Evolutionary conservation across 2,113 vertebrate genomes (phyloP).

Genomic region (Chinchilla lanigera): DNA sequence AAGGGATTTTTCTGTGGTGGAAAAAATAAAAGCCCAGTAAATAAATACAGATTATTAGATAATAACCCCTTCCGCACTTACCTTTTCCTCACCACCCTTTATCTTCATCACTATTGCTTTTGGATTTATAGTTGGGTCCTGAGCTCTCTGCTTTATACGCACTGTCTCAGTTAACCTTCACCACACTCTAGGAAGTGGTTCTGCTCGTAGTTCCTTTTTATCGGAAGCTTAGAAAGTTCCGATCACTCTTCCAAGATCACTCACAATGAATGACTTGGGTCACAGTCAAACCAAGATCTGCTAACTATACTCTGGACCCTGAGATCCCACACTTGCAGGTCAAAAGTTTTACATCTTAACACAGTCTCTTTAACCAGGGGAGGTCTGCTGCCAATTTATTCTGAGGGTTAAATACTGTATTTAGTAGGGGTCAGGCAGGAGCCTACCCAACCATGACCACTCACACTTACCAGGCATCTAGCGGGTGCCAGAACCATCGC

Average conservation of each 20-base stretch:
- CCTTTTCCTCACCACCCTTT: not conserved
- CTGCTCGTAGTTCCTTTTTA: not conserved
- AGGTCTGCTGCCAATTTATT: not conserved
- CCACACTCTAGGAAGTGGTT: not conserved
- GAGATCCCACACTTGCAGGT: fast-evolving
- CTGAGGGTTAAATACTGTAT: not conserved
- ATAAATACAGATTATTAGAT: conserved; percentile 16
- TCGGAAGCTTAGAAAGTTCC: not conserved
- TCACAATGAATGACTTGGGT: not conserved
- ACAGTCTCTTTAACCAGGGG: not conserved
- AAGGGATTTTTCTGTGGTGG: not conserved
- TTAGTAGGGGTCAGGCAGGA: not conserved
- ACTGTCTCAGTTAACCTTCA: not conserved
- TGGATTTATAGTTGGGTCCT: not conserved
- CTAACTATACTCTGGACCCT: fast-evolving
- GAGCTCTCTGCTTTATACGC: not conserved
- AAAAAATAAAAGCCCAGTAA: conserved; percentile 53
- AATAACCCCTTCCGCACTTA: not conserved
- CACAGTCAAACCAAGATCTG: not conserved
- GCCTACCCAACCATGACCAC: not conserved
- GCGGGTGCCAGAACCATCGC: not conserved
- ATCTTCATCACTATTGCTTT: not conserved
- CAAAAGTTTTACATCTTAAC: not conserved
- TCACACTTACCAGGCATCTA: not conserved
- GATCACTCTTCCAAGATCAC: not conserved